These are phyloP conservation scores for Sebastes kiyomatsui DNA, from an alignment of 2,797 vertebrate genomes.

Conservation along the genomic window DNA sequence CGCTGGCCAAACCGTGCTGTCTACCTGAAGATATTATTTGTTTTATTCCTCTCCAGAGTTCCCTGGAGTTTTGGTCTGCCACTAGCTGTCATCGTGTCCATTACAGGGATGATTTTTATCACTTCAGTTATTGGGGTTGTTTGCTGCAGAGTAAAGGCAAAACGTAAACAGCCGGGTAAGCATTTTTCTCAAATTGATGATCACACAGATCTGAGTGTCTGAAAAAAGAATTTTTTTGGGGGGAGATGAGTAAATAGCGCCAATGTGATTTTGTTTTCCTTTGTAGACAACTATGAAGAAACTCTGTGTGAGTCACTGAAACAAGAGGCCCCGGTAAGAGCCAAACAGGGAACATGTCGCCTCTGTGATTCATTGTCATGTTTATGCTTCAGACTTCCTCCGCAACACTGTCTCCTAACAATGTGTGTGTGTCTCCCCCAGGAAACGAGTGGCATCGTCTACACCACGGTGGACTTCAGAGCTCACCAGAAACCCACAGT, in stretches of 20 bases:
- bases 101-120: constrained; percentile 52
- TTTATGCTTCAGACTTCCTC: constrained; percentile 41
- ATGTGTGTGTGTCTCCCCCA: constrained; percentile 40
- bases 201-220: not conserved
- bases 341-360: constrained; percentile 39
- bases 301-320: constrained; percentile 56
- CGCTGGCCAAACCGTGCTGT: not conserved
- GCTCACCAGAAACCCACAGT: constrained; percentile 54
- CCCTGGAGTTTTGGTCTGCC: constrained; percentile 52
- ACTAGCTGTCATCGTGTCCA: constrained; percentile 51
- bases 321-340: constrained; percentile 63
- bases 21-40: not conserved
- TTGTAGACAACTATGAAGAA: constrained; percentile 66
- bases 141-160: constrained; percentile 60
- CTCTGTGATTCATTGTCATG: constrained; percentile 70
- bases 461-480: constrained; percentile 78
- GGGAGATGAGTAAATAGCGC: not conserved
- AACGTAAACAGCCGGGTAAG: constrained; percentile 44
- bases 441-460: constrained; percentile 66
- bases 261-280: constrained; percentile 12
- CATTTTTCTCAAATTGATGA: not conserved
- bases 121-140: constrained; percentile 40
- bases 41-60: constrained; percentile 40
- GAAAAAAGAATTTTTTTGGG: not conserved
- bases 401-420: not conserved